These are phyloP conservation scores for Peucedramus taeniatus DNA, from an alignment of 2,113 vertebrate species.

Conservation along the genomic window DNA sequence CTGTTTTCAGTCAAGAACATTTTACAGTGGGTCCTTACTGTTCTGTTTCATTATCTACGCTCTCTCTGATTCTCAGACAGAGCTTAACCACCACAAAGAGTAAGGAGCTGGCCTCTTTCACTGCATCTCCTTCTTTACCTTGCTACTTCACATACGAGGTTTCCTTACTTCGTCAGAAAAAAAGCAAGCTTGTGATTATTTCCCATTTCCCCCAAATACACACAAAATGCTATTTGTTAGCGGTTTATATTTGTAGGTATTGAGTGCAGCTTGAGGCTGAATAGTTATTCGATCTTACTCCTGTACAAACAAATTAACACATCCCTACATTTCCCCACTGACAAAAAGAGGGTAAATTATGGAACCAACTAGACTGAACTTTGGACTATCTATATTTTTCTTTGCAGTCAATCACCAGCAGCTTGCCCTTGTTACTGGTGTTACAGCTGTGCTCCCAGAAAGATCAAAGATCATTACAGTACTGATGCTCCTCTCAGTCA, in stretches of 20 bases:
- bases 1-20: neutral
- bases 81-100: neutral
- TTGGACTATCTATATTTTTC: neutral
- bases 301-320: neutral
- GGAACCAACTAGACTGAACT: neutral
- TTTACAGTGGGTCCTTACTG: neutral
- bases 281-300: neutral
- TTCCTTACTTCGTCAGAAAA: neutral
- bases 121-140: neutral
- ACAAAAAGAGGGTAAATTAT: neutral
- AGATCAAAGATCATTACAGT: neutral
- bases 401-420: neutral
- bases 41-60: accelerated
- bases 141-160: neutral
- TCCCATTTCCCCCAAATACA: neutral
- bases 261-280: neutral
- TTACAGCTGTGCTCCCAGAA: neutral
- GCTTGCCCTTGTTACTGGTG: neutral
- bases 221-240: neutral
- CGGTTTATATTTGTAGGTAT: neutral
- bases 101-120: neutral
- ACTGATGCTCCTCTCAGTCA: accelerated
- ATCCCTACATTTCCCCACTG: neutral
- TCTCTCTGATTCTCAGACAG: neutral
- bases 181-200: neutral